Percentiles rank a stretch among this genome's conserved stretches.
phyloP scores from a whole-genome alignment of 2,797 vertebrate species.

The Myotis daubentonii region DNA sequence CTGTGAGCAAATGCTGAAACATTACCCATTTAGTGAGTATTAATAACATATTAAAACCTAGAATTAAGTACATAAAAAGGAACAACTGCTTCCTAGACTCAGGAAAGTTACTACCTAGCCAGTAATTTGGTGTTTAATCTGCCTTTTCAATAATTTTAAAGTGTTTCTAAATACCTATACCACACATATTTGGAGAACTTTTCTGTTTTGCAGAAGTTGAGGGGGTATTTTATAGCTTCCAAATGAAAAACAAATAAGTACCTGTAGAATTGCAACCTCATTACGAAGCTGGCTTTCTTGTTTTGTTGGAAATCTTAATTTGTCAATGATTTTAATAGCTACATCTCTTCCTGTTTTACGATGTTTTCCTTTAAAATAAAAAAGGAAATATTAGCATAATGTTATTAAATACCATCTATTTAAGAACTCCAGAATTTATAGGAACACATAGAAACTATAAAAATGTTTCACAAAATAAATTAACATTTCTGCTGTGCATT shows the following conservation, averaged over 20 bases:
- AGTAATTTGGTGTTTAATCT: not conserved
- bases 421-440: constrained; percentile 12
- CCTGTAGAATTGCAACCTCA: constrained; percentile 98
- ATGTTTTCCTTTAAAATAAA: constrained; percentile 92
- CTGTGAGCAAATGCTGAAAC: constrained; percentile 45
- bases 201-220: not conserved
- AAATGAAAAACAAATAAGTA: constrained; percentile 80
- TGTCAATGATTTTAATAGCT: constrained; percentile 99
- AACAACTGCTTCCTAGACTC: not conserved
- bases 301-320: constrained; percentile 97
- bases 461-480: constrained; percentile 46
- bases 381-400: constrained; percentile 30
- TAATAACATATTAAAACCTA: constrained; percentile 38
- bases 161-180: constrained; percentile 6
- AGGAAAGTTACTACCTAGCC: not conserved
- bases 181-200: not conserved
- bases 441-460: not conserved
- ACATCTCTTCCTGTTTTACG: constrained; percentile 97
- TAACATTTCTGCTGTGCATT: constrained; percentile 63
- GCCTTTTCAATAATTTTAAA: constrained; percentile 24
- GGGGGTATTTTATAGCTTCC: not conserved
- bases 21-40: constrained; percentile 43
- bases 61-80: constrained; percentile 44
- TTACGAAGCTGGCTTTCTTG: constrained; percentile 98
- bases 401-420: not conserved